Conservation (phyloP, 2,797 vertebrate species). For the Semaprochilodus insignis region DNA sequence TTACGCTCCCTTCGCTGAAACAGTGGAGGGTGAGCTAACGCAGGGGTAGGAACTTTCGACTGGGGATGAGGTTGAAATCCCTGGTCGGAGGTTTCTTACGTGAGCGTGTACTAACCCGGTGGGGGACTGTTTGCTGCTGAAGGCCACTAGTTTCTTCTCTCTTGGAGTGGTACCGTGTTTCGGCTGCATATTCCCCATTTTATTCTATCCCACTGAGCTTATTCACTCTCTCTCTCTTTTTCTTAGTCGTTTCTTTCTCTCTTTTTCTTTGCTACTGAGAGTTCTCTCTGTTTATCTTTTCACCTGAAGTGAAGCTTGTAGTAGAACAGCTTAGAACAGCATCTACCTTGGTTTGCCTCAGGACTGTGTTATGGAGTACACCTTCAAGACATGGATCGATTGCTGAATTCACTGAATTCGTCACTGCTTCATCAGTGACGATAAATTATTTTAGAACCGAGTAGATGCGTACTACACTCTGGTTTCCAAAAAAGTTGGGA, state of each 20-base stretch:
- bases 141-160: constrained; percentile 83
- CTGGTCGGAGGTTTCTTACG: constrained; percentile 64
- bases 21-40: constrained; percentile 62
- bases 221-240: not conserved
- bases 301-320: not conserved
- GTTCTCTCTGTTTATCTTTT: not conserved
- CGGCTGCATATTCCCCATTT: constrained; percentile 89
- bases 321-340: not conserved
- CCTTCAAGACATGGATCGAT: not conserved
- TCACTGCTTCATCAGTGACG: too few species aligned
- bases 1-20: not conserved
- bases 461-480: not conserved
- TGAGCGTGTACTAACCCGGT: constrained; percentile 80
- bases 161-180: constrained; percentile 95
- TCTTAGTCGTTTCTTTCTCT: not conserved
- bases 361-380: not conserved
- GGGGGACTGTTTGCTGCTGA: constrained; percentile 82
- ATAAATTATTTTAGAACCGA: not conserved
- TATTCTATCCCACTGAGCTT: constrained; percentile 53
- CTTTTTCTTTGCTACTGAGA: not conserved
- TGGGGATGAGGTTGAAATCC: constrained; percentile 43
- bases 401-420: not conserved
- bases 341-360: not conserved
- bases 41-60: constrained; percentile 55
- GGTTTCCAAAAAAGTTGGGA: too few species aligned